Base-by-base conservation (phyloP, 2,113 vertebrate genomes). In the Podarcis cretensis region DNA sequence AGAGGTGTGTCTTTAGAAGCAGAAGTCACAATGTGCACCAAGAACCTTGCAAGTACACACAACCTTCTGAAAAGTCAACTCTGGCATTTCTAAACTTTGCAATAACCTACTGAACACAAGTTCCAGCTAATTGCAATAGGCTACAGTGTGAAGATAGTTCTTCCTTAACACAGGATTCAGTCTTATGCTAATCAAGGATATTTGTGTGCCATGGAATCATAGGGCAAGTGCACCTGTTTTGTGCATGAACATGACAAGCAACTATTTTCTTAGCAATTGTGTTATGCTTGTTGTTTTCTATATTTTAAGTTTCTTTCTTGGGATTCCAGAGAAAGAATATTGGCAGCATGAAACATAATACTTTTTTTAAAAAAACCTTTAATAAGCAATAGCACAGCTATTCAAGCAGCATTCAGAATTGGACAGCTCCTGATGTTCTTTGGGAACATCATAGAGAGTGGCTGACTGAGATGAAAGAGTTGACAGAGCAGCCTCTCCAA, bases 371-470 rank as follows among this genome's bases (percentile, higher is more conserved):
- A 57, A 18, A 27, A 27, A 79, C 68, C 73, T 68, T 37, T 37
- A 30, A 6, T 2, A 25, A 18, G 12, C 18, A 77, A 32, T 8
- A 68, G 35, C 7, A 71, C 69, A 84, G n/a, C 8, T 0, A 0
- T 5, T 57, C 54, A 9, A 12, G 66, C 88, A 63, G 85, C 1
- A 0, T 0, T 18, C 23, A 75, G 16, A 91, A 4, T 2, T 57
- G 40, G n/a, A 89, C 81, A 68, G 73, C 23, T 77, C 32, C 27
- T 27, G 91, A 82, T 25, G 37, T 87, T 91, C 85, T 93, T 83
- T 78, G 21, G 30, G 91, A 30, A 87, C 3, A 85, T 91, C 32
- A 63, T 6, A 83, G 21, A 68, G 84, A 37, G 30, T 76, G 40
- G 87, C 87, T 81, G 25, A 84, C 9, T 66, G 21, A 90, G 57